A percentile compares a stretch with the other conserved stretches of the same genome.
phyloP scores from a whole-genome alignment of 2,797 vertebrate species.

The Onychomys arenicola region DNA sequence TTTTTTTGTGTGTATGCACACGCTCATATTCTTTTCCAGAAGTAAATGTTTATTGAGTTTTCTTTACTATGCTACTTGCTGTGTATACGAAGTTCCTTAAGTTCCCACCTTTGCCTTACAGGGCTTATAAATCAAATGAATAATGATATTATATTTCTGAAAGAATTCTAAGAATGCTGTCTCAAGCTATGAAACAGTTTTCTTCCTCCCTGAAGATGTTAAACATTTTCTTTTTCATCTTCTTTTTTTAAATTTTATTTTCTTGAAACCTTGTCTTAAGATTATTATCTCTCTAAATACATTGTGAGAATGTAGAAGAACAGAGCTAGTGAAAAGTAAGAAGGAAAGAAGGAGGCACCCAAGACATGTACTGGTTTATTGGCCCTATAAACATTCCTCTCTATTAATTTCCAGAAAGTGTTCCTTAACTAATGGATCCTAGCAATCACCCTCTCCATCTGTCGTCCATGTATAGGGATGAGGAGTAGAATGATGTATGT shows the following conservation, averaged over 20 bases:
- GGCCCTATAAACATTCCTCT: background rate
- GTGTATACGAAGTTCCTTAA: conserved; percentile 21
- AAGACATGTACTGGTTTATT: background rate
- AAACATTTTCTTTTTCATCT: background rate
- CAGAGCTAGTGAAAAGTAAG: background rate
- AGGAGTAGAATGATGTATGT: background rate
- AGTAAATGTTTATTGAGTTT: conserved; percentile 44
- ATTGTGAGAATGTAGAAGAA: background rate
- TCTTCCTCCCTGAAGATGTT: background rate
- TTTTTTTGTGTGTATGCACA: background rate
- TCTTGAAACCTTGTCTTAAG: conserved; percentile 38
- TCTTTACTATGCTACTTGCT: conserved; percentile 27
- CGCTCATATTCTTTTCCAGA: background rate
- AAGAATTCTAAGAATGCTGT: conserved; percentile 4
- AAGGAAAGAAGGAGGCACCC: background rate
- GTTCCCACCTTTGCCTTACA: background rate
- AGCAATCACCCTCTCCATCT: background rate
- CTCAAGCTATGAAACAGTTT: conserved; percentile 23
- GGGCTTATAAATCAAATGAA: conserved; percentile 56
- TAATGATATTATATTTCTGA: conserved; percentile 48
- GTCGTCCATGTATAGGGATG: background rate
- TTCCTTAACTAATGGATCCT: background rate
- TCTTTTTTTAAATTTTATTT: background rate
- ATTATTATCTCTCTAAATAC: background rate
- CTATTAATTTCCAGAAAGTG: background rate